Evolutionary conservation across 1,140 invertebrate genomes (phyloP), one percentile per base, ranked within the genome.

Genomic region (Aphis craccivora): DNA sequence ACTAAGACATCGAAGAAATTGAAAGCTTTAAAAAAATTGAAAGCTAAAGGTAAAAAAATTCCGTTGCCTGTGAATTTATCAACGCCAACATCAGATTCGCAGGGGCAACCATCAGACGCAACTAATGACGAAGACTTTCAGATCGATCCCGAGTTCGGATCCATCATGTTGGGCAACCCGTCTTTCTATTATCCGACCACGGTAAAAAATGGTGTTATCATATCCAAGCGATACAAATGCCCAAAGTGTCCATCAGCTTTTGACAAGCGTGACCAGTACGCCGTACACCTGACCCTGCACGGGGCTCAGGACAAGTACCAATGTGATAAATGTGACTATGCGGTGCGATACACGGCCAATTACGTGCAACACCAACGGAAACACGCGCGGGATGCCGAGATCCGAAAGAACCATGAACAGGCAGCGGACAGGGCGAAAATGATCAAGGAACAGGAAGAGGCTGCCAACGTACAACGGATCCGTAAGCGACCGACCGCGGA

Each of bases 201-300:
- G 91, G 94, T 97, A 37, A 97, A 97, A 95, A 97, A 97, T 94
- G 97, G 97, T 8, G 96, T 96, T 40, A 95, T 97, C 92, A 97
- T 97, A 95, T 97, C 97, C 94, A 98, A 98, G 94, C 96, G 97
- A 1, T 98, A 97, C 95, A 97, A 98, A 95, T 98, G 97, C 94
- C 96, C 97, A 94, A 98, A 98, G 95, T 98, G 98, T 95, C 98
- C 98, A 0, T 98, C 98, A 37, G 97, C 97, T 0, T 98, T 98
- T 95, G 97, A 98, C 94, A 98, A 98, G 95, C 95, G 97, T 60
- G 97, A 97, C 94, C 97, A 98, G 95, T 98, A 98, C 95, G 97
- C 97, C 94, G 96, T 98, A 30, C 98, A 98, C 95, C 95, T 98
- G 94, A 97, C 97, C 14, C 95, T 98, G 6, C 98, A 99, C 95